These are phyloP conservation scores for Eleginops maclovinus DNA, from an alignment of 2,113 vertebrate species.

Conservation along the genomic window DNA sequence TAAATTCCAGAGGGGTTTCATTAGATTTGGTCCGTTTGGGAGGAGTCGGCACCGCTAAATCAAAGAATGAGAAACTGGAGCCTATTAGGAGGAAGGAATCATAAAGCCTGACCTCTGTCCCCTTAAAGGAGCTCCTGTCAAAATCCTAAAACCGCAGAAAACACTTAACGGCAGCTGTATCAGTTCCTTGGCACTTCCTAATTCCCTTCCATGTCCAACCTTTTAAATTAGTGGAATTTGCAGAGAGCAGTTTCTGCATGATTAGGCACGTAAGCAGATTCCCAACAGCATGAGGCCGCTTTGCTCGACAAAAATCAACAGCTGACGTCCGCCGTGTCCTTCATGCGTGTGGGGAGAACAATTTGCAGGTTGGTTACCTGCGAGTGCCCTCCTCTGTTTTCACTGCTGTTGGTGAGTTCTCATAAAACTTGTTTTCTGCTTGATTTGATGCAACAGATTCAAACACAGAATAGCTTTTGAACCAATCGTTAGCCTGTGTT, in stretches of 20 bases:
- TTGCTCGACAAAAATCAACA: constrained; percentile 23
- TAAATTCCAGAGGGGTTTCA: constrained; percentile 44
- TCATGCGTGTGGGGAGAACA: constrained; percentile 15
- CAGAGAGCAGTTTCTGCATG: constrained; percentile 29
- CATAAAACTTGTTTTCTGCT: background rate
- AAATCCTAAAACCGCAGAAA: constrained; percentile 26
- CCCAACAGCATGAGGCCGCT: constrained; percentile 17
- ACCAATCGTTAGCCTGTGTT: background rate
- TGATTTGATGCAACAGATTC: background rate
- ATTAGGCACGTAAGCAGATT: constrained; percentile 51
- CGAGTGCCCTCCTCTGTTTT: constrained; percentile 6
- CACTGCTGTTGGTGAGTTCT: background rate
- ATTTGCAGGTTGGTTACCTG: constrained; percentile 32
- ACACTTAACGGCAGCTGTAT: too few relatives aligned
- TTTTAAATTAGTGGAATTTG: constrained; percentile 30
- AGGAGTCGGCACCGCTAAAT: constrained; percentile 15
- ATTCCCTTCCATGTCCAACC: background rate
- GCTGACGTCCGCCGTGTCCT: constrained; percentile 19
- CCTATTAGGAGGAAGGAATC: constrained; percentile 47
- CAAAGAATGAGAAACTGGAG: constrained; percentile 7
- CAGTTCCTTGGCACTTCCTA: background rate
- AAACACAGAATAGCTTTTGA: too few relatives aligned
- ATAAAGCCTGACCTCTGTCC: constrained; percentile 44
- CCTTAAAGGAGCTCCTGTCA: background rate
- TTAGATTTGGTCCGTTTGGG: constrained; percentile 35